phyloP scores from a whole-genome alignment of 2,113 vertebrate genomes.

The Indicator maculatus region DNA sequence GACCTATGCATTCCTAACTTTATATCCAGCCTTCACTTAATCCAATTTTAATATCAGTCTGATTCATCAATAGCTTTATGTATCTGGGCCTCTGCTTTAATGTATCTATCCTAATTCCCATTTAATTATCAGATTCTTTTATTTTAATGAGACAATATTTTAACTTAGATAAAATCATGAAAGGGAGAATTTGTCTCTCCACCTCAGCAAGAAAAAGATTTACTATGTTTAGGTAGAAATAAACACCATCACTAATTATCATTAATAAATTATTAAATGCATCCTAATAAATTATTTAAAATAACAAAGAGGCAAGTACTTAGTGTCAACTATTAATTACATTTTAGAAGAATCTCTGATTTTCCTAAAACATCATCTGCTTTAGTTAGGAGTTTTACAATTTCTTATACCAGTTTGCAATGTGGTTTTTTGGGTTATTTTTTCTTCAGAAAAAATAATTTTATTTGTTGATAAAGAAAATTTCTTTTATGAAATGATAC shows the following conservation, averaged over 20 bases:
- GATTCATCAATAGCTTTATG: neutral
- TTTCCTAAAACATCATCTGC: neutral
- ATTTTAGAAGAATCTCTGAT: neutral
- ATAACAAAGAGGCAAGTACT: neutral
- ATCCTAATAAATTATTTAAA: conserved; percentile 2
- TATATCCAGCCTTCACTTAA: neutral
- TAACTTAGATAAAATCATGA: neutral
- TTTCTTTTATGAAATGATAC: neutral
- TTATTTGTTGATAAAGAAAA: neutral
- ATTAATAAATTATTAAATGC: neutral
- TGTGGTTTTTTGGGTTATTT: neutral
- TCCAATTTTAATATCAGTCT: neutral
- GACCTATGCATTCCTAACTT: neutral
- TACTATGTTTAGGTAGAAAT: neutral
- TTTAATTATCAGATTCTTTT: neutral
- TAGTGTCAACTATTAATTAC: neutral
- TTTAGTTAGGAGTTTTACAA: neutral
- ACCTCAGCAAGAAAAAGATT: neutral
- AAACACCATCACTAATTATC: neutral
- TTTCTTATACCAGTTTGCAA: neutral
- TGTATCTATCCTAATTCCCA: neutral
- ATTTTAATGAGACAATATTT: neutral
- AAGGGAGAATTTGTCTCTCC: neutral
- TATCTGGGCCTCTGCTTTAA: neutral
- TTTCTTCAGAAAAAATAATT: neutral